A percentile compares a stretch with the other conserved stretches of the same genome.
Conservation (phyloP, 1,140 invertebrate genomes). For the Apis florea region DNA sequence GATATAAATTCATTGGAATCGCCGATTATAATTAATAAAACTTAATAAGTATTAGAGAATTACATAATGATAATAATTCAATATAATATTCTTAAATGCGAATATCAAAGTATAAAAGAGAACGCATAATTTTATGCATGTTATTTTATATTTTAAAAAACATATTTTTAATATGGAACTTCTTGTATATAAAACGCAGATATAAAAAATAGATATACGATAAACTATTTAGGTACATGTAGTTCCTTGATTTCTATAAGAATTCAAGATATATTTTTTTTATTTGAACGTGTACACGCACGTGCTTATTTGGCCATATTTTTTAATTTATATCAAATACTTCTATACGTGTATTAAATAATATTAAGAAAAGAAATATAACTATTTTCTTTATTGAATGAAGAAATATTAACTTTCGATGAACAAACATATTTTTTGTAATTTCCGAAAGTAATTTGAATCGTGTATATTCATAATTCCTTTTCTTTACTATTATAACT, state of each 20-base stretch:
- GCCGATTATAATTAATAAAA: slow-evolving; percentile 30
- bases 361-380: background rate
- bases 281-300: background rate
- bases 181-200: slow-evolving; percentile 3
- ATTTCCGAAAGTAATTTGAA: too few species aligned
- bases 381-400: background rate
- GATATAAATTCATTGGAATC: slow-evolving; percentile 33
- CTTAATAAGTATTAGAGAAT: slow-evolving; percentile 35
- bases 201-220: background rate
- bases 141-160: slow-evolving; percentile 26
- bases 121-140: background rate
- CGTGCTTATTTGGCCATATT: slow-evolving; percentile 1
- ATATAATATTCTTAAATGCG: background rate
- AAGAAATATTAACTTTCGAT: background rate
- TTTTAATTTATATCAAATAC: background rate
- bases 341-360: slow-evolving; percentile 4
- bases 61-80: background rate
- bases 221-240: slow-evolving; percentile 3
- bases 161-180: slow-evolving; percentile 34
- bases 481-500: too few species aligned
- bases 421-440: too few species aligned
- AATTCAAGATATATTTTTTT: slow-evolving; percentile 30
- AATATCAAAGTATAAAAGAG: background rate
- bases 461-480: too few species aligned
- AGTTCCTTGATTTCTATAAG: slow-evolving; percentile 17